These are phyloP conservation scores for Stegastes partitus DNA, from an alignment of 2,113 vertebrate genomes.

Conservation along the genomic window DNA sequence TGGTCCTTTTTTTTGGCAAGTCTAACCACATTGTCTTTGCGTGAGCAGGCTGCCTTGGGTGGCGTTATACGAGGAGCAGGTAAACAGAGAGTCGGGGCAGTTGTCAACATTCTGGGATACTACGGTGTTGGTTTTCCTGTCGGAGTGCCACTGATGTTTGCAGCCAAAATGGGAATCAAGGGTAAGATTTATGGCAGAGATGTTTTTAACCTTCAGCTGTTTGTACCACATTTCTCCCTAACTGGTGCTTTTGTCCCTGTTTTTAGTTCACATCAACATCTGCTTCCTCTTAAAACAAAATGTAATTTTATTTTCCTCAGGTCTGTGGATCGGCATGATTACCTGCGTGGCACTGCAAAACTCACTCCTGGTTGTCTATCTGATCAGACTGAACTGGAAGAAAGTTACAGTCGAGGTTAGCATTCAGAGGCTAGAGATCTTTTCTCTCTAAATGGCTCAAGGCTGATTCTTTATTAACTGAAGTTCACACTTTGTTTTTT, in stretches of 20 bases:
- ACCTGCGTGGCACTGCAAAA: slow-evolving; percentile 83
- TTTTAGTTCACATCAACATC: slow-evolving; percentile 5
- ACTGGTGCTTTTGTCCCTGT: neutral
- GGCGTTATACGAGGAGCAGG: slow-evolving; percentile 88
- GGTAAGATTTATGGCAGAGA: slow-evolving; percentile 76
- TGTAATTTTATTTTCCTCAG: slow-evolving; percentile 70
- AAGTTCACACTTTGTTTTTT: slow-evolving; percentile 11
- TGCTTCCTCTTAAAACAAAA: slow-evolving; percentile 4
- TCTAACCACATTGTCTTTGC: slow-evolving; percentile 1
- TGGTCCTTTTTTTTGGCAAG: neutral
- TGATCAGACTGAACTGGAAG: slow-evolving; percentile 87
- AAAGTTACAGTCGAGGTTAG: slow-evolving; percentile 87
- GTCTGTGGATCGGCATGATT: slow-evolving; percentile 90
- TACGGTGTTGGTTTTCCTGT: slow-evolving; percentile 87
- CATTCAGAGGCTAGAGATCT: neutral
- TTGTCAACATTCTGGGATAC: slow-evolving; percentile 82
- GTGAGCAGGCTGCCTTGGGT: slow-evolving; percentile 74
- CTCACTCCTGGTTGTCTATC: slow-evolving; percentile 80
- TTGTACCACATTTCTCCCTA: slow-evolving; percentile 11
- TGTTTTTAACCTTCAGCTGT: neutral
- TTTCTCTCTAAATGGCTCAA: neutral
- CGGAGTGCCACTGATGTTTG: slow-evolving; percentile 88
- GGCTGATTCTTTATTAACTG: neutral
- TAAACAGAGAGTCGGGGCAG: slow-evolving; percentile 88
- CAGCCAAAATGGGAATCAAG: slow-evolving; percentile 85